These are phyloP conservation scores for Andrena hattorfiana DNA, from an alignment of 2,888 invertebrate genomes.

Conservation along the genomic window DNA sequence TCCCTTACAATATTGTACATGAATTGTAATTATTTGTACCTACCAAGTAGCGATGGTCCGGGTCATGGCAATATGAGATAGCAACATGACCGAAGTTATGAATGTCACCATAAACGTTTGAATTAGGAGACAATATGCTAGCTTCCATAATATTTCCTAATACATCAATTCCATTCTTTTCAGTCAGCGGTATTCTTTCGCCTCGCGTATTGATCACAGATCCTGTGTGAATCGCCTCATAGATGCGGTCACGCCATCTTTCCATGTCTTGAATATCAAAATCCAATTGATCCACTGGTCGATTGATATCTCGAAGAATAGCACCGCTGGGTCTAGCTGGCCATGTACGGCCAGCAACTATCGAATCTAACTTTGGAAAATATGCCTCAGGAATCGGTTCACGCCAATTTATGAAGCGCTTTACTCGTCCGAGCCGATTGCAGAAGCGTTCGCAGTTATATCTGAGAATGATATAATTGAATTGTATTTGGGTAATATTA, in stretches of 20 bases:
- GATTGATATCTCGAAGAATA: conserved; percentile 87
- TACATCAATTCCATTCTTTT: conserved; percentile 90
- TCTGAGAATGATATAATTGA: conserved; percentile 83
- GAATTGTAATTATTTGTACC: not conserved
- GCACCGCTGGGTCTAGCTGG: conserved; percentile 89
- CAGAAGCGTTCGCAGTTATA: conserved; percentile 92
- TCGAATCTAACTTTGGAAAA: conserved; percentile 93
- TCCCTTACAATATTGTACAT: no score
- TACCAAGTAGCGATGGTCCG: conserved; percentile 91
- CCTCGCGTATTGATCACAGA: conserved; percentile 87
- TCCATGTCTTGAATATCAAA: conserved; percentile 90
- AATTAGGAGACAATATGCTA: conserved; percentile 89
- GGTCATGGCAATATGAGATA: conserved; percentile 92
- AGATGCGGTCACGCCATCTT: conserved; percentile 91
- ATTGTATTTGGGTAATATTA: conserved; percentile 37
- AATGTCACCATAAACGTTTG: conserved; percentile 90
- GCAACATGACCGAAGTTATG: conserved; percentile 94
- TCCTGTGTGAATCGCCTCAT: conserved; percentile 90
- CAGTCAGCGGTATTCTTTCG: conserved; percentile 87
- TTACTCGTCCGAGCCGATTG: conserved; percentile 89
- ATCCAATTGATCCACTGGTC: conserved; percentile 89
- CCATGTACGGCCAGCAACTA: conserved; percentile 91
- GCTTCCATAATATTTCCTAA: conserved; percentile 92
- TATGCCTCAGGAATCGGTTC: conserved; percentile 92
- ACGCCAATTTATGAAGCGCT: conserved; percentile 88